These are phyloP conservation scores for Aquatica leii DNA, from an alignment of 2,888 invertebrate species.

Conservation along the genomic window DNA sequence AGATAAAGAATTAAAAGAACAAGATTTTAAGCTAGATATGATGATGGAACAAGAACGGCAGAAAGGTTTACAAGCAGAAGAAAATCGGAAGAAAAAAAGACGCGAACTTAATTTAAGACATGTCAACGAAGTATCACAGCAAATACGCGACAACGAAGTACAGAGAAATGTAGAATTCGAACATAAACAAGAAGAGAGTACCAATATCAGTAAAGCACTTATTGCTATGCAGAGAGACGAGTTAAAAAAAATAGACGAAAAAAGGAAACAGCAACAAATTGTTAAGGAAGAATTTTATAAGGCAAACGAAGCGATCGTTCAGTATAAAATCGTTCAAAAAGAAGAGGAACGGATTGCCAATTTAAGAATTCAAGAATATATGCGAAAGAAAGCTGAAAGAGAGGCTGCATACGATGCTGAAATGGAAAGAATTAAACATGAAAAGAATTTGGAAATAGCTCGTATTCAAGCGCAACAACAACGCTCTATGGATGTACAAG, in stretches of 20 bases:
- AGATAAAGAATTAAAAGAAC: constrained; percentile 66
- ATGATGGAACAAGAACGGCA: constrained; percentile 77
- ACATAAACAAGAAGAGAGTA: constrained; percentile 72
- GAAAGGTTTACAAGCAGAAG: constrained; percentile 65
- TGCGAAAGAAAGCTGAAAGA: constrained; percentile 68
- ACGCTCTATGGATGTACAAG: constrained; percentile 63
- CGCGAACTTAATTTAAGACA: constrained; percentile 48
- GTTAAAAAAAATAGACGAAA: constrained; percentile 66
- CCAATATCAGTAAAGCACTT: constrained; percentile 68
- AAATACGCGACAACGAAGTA: constrained; percentile 65
- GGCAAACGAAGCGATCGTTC: constrained; percentile 69
- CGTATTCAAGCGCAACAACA: constrained; percentile 63
- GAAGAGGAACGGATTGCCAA: constrained; percentile 74
- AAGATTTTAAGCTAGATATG: constrained; percentile 68
- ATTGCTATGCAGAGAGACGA: constrained; percentile 73
- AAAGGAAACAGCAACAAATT: constrained; percentile 63
- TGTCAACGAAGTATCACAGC: constrained; percentile 53
- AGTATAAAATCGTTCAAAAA: constrained; percentile 68
- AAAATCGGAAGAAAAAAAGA: constrained; percentile 60
- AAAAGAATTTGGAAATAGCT: constrained; percentile 70
- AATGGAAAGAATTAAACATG: constrained; percentile 58
- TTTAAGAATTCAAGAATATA: constrained; percentile 68
- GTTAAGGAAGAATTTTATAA: constrained; percentile 69
- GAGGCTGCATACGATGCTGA: constrained; percentile 67
- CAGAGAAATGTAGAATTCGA: constrained; percentile 68